These are phyloP conservation scores for Carabus problematicus DNA, from an alignment of 2,888 invertebrate species.

Conservation along the genomic window DNA sequence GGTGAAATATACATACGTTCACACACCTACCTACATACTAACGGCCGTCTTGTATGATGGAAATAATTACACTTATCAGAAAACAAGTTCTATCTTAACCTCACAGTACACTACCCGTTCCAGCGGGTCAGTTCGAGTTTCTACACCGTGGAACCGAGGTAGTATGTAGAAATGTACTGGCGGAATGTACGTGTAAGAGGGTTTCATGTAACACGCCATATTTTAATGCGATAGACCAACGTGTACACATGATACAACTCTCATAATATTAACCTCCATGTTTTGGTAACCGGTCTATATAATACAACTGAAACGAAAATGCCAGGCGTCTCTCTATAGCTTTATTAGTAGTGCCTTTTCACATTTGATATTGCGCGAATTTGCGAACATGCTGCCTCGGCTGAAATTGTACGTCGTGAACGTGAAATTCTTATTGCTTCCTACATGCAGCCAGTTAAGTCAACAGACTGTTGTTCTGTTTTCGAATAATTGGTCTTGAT, in stretches of 20 bases:
- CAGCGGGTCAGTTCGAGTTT: not conserved
- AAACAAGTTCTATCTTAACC: constrained; percentile 27
- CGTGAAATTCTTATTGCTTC: constrained; percentile 25
- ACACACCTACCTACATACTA: constrained; percentile 8
- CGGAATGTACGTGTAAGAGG: constrained; percentile 21
- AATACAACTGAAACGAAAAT: constrained; percentile 1
- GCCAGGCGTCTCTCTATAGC: constrained; percentile 7
- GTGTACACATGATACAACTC: constrained; percentile 8
- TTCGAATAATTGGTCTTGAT: constrained; percentile 23
- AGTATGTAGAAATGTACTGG: constrained; percentile 1
- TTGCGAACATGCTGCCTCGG: constrained; percentile 11
- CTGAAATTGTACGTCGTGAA: constrained; percentile 21
- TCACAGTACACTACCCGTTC: not conserved
- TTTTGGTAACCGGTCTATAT: constrained; percentile 1
- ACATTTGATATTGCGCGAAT: constrained; percentile 8
- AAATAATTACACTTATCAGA: constrained; percentile 34
- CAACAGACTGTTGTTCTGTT: constrained; percentile 20
- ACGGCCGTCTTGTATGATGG: not conserved
- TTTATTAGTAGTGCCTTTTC: constrained; percentile 9
- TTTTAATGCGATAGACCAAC: constrained; percentile 33
- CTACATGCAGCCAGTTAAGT: constrained; percentile 2
- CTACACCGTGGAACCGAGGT: not conserved
- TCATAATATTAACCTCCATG: constrained; percentile 28
- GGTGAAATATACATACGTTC: no score
- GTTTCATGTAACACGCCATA: constrained; percentile 36